Conservation (phyloP, 2,888 invertebrate genomes). For the Diarsia mendica region DNA sequence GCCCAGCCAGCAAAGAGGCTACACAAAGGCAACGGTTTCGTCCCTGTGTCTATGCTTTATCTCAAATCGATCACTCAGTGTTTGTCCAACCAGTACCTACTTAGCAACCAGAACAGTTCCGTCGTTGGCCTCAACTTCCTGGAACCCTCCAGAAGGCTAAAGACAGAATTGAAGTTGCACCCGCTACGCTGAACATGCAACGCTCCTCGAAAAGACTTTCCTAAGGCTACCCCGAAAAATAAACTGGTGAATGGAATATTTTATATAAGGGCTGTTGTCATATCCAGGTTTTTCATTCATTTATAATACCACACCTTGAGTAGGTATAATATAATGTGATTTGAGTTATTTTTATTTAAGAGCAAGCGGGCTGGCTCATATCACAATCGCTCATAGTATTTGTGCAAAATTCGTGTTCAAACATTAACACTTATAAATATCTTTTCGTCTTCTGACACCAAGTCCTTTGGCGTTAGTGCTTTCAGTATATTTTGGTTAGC, state of each 20-base stretch:
- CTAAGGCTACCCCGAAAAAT: background rate
- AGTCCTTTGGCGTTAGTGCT: background rate
- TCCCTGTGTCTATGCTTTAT: too few species aligned
- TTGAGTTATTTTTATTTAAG: background rate
- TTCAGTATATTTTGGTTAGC: background rate
- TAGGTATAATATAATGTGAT: background rate
- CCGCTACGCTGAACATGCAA: too few species aligned
- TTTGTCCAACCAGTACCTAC: too few species aligned
- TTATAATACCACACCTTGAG: background rate
- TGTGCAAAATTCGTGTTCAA: background rate
- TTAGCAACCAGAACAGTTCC: too few species aligned
- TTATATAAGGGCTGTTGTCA: conserved; percentile 6
- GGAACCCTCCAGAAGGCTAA: too few species aligned
- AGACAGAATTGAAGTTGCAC: too few species aligned
- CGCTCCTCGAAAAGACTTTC: too few species aligned
- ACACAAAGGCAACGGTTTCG: too few species aligned
- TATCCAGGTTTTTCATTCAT: background rate
- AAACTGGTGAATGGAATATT: conserved; percentile 9
- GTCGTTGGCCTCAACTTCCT: too few species aligned
- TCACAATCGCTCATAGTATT: background rate
- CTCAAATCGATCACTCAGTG: too few species aligned
- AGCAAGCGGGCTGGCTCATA: background rate
- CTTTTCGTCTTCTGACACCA: background rate
- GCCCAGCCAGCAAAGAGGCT: too few species aligned
- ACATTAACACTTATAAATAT: background rate